These are phyloP conservation scores for Heliconius hermathena DNA, from an alignment of 1,140 invertebrate species.

Conservation along the genomic window DNA sequence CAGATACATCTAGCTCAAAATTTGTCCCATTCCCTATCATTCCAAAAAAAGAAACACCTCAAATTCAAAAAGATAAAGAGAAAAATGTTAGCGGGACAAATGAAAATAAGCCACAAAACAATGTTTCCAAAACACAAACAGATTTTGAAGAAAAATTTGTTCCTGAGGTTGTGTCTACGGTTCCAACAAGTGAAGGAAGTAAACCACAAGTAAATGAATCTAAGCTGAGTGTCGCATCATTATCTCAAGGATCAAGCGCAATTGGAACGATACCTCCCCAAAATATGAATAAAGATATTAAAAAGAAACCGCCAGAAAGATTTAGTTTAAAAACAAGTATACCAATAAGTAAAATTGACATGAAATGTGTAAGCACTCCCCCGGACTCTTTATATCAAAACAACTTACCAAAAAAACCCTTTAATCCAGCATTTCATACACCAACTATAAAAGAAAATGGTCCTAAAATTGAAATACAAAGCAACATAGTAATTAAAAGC, in stretches of 20 bases:
- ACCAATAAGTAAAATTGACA: conserved; percentile 77
- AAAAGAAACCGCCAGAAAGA: conserved; percentile 65
- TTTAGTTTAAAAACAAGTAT: conserved; percentile 79
- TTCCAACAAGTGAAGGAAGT: conserved; percentile 31
- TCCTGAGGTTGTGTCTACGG: conserved; percentile 58
- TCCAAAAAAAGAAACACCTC: conserved; percentile 34
- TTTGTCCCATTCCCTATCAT: conserved; percentile 37
- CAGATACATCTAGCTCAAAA: conserved; percentile 39
- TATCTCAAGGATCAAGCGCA: conserved; percentile 53
- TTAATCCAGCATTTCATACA: conserved; percentile 52
- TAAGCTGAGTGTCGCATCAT: conserved; percentile 58
- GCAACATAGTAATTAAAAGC: conserved; percentile 68
- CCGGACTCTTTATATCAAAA: conserved; percentile 56
- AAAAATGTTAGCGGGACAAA: conserved; percentile 30
- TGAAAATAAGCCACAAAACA: conserved; percentile 31
- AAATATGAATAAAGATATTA: conserved; percentile 47
- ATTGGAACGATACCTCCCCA: conserved; percentile 55
- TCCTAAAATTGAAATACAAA: conserved; percentile 71
- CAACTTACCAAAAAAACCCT: conserved; percentile 51
- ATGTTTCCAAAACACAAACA: conserved; percentile 50
- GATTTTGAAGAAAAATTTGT: conserved; percentile 71
- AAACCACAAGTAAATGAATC: conserved; percentile 47
- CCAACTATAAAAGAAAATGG: conserved; percentile 44
- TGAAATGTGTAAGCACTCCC: conserved; percentile 68
- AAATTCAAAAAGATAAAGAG: conserved; percentile 39